Base-by-base conservation (phyloP, 2,113 vertebrate species). In the Rhea americana region DNA sequence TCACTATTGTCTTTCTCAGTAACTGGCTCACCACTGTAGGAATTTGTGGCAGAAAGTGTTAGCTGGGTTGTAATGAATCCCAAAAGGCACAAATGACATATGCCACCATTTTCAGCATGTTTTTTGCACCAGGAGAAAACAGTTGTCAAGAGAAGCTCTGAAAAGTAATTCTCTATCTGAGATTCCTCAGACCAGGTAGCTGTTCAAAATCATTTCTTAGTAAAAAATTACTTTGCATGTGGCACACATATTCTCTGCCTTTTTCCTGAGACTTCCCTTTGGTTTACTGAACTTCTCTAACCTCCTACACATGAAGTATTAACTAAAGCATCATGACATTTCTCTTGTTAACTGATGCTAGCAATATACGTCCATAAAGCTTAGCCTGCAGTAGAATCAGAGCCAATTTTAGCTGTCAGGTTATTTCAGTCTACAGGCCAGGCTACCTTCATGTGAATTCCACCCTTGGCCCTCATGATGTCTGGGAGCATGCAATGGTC, bases 101-200 rank as follows among this genome's bases (percentile, higher is more conserved):
- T 68, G 67, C 66, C 76, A 87, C 56, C 37, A 63, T 51, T 83
- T 89, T 80, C 81, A 86, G 62, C 22, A 63, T 62, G 39, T 8
- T n/a, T 78, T 84, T 75, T 90, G 59, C 58, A 70, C 53, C 0
- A 1, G 24, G 63, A 89, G 79, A 70, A 94, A 82, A 58, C 53
- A 80, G 65, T 37, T 88, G 66, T 90, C 72, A 91, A 88, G 82
- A 94, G 43, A 39, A 87, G 50, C 86, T 89, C 56, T 78, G 82
- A 78, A 78, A 91, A 76, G 48, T 43, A 87, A 90, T 71, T 85
- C 51, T 85, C 14, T 47, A 43, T 67, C 84, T 79, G 37, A 91
- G 16, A 67, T 62, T 67, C 70, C 59, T 62, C 12, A 28, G 37
- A 55, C 66, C 53, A 83, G 59, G 68, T 74, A 86, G n/a, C n/a